phyloP scores from a whole-genome alignment of 2,888 invertebrate genomes.

The Cataglyphis rosenhaueri region DNA sequence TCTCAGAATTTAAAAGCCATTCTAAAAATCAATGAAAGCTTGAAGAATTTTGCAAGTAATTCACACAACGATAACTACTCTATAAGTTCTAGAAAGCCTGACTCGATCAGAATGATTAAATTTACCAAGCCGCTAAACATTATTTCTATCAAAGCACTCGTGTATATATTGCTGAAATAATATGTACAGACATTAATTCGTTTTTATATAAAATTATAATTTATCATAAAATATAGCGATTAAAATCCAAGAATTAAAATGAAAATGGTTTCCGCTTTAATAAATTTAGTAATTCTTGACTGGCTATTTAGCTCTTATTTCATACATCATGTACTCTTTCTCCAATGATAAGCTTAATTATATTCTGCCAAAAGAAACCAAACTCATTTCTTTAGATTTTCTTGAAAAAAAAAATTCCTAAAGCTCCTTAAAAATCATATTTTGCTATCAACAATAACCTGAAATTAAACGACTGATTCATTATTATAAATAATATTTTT shows the following conservation, averaged over 20 bases:
- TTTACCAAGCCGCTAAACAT: constrained; percentile 38
- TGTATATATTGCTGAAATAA: constrained; percentile 28
- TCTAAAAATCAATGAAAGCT: constrained; percentile 45
- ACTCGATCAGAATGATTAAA: constrained; percentile 29
- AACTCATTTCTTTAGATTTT: constrained; percentile 5
- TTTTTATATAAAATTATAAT: neutral
- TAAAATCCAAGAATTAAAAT: constrained; percentile 14
- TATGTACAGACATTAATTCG: constrained; percentile 32
- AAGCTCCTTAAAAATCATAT: neutral
- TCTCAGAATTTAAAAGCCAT: constrained; percentile 39
- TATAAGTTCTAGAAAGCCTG: constrained; percentile 30
- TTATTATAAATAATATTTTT: neutral
- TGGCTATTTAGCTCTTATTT: neutral
- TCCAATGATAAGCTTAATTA: neutral
- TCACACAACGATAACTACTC: constrained; percentile 46
- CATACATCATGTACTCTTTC: neutral
- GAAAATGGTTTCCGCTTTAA: neutral
- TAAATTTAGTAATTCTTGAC: constrained; percentile 1
- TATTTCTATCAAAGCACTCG: constrained; percentile 35
- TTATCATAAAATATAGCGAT: neutral
- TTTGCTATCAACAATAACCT: neutral
- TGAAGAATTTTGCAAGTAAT: constrained; percentile 36
- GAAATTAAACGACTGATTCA: neutral
- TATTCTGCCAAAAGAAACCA: neutral
- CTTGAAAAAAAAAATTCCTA: neutral